Percentiles rank a stretch among this genome's conserved stretches.
phyloP scores from a whole-genome alignment of 2,888 invertebrate species.

The Heliconius cydno region DNA sequence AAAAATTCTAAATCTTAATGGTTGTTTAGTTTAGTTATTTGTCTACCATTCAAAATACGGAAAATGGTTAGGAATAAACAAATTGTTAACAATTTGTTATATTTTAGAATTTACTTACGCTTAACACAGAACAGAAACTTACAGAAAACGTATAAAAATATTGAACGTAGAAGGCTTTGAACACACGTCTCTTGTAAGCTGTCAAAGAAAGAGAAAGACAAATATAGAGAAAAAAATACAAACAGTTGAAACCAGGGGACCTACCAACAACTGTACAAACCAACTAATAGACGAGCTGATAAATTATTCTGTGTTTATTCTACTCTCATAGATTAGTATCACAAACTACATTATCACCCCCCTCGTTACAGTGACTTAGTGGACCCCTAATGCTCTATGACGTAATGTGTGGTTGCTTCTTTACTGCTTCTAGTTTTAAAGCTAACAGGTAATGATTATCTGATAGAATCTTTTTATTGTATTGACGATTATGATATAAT shows the following conservation, averaged over 20 bases:
- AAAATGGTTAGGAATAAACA: not conserved
- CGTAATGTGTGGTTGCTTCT: constrained; percentile 16
- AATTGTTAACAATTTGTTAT: no score
- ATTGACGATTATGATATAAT: not conserved
- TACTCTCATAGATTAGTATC: constrained; percentile 18
- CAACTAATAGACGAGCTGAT: not conserved
- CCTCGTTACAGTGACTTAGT: constrained; percentile 15
- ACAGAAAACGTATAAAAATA: not conserved
- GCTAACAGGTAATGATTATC: not conserved
- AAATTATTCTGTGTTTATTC: constrained; percentile 1
- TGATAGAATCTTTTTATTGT: not conserved
- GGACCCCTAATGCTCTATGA: constrained; percentile 19
- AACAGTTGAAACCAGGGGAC: no score
- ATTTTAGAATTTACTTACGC: no score
- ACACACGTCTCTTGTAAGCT: not conserved
- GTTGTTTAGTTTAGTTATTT: not conserved
- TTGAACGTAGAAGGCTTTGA: not conserved
- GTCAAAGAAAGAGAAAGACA: no score
- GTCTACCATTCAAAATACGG: not conserved
- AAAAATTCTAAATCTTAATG: not conserved
- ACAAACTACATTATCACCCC: constrained; percentile 17
- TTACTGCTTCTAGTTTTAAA: constrained; percentile 5
- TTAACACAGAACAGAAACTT: not conserved
- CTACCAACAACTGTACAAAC: not conserved
- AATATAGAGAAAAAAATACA: no score